phyloP scores from a whole-genome alignment of 2,113 vertebrate genomes.

The Pluvianellus socialis region DNA sequence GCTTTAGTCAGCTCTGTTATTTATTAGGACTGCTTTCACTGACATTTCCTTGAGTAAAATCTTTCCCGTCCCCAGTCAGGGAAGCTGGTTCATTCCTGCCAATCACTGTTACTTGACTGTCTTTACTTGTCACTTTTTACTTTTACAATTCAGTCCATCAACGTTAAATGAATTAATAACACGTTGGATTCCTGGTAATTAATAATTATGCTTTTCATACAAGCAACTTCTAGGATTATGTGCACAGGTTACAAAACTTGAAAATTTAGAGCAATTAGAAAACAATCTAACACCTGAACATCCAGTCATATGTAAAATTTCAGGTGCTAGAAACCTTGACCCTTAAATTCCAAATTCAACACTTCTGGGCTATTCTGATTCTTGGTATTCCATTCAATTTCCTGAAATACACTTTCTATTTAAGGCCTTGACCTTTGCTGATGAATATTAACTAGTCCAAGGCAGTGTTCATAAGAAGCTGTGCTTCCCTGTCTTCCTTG shows the following conservation, averaged over 20 bases:
- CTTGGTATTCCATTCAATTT: background rate
- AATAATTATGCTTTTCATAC: background rate
- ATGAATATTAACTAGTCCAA: background rate
- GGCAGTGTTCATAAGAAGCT: background rate
- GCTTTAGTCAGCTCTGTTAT: slow-evolving; percentile 74
- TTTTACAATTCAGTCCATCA: background rate
- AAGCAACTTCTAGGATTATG: background rate
- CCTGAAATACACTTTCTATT: background rate
- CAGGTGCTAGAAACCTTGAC: background rate
- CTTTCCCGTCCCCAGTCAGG: slow-evolving; percentile 24
- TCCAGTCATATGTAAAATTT: background rate
- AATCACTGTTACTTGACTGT: background rate
- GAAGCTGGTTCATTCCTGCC: slow-evolving; percentile 35
- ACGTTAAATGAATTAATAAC: background rate
- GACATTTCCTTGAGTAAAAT: slow-evolving; percentile 70
- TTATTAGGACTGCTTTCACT: slow-evolving; percentile 70
- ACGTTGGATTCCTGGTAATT: background rate
- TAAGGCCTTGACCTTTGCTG: background rate
- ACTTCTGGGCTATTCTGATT: background rate
- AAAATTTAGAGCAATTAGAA: background rate
- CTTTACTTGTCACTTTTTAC: background rate
- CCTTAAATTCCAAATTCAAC: background rate
- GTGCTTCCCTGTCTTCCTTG: background rate
- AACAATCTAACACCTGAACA: background rate
- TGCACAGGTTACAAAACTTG: accelerated